Base-by-base conservation (phyloP, 2,888 invertebrate species). In the Drosophila barbarae region DNA sequence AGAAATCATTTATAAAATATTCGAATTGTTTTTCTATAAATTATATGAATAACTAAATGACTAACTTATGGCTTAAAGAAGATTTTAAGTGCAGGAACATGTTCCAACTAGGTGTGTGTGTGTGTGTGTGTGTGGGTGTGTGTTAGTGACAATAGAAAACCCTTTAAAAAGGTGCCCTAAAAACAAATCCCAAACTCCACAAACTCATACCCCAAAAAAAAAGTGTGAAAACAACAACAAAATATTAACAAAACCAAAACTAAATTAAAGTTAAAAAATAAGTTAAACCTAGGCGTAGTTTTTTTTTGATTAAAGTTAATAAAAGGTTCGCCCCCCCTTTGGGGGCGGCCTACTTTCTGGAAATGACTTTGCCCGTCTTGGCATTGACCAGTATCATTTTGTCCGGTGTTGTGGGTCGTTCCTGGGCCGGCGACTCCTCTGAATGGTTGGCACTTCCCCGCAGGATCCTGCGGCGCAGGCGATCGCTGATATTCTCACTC, bases 361-460 rank as follows among this genome's bases (percentile, higher is more conserved):
- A 87, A 72, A 88, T 86, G 77, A 88, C 87, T 86, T 88, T 89
- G 88, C 88, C 88, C 75, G 88, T 88, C 86, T 89, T 89, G 84
- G 89, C 87, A 84, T 88, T 88, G 67, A 88, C 88, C 86, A 88
- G 86, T 77, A 88, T 88, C 78, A 89, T 88, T 86, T 88, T 88
- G 70, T 72, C 55, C 36, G 66, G n/a, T 15, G 60, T 36, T 13
- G 73, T 23, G 23, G 69, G 23, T 56, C 65, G 52, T 12, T 41
- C 65, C 69, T 50, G 69, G 63, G 36, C 56, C n/a, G 15, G 32
- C 3, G 32, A 8, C 23, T 66, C 66, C 38, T 64, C 63, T 4
- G 36, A 18, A 42, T 72, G 34, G 69, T 85, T 53, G 59, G 67
- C 36, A 21, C 41, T 66, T 34, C 84, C 86, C 13, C 87, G 82